Conservation (phyloP, 2,113 vertebrate species). For the Camelus dromedarius region DNA sequence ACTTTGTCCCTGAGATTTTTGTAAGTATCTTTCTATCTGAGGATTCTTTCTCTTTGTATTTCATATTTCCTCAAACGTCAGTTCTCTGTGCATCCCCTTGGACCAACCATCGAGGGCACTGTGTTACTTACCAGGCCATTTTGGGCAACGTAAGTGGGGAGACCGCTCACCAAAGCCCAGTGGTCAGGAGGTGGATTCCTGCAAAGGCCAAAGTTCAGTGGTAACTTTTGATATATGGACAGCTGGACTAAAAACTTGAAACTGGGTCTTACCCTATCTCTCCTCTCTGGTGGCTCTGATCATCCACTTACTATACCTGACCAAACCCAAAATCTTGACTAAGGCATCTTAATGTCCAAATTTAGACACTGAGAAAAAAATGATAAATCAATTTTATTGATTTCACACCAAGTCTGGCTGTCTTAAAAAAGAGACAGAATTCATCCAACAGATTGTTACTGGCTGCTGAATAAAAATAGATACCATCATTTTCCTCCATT, state of each 20-base stretch:
- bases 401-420: neutral
- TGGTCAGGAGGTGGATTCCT: slow-evolving; percentile 95
- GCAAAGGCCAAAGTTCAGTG: slow-evolving; percentile 57
- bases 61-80: neutral
- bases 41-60: neutral
- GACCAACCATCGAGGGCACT: neutral
- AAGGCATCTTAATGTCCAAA: neutral
- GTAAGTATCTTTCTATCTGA: neutral
- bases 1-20: neutral
- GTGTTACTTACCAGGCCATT: slow-evolving; percentile 94
- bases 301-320: neutral
- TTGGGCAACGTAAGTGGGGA: slow-evolving; percentile 97
- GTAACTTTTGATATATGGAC: neutral
- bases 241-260: neutral
- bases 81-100: neutral
- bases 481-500: neutral
- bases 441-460: neutral
- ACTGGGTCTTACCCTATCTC: neutral
- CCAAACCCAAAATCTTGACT: neutral
- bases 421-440: neutral
- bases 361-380: neutral
- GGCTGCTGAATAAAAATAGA: neutral
- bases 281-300: neutral
- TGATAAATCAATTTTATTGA: neutral
- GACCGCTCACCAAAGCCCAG: slow-evolving; percentile 95